phyloP scores from a whole-genome alignment of 2,888 invertebrate genomes.

The Drosophila atripex region DNA sequence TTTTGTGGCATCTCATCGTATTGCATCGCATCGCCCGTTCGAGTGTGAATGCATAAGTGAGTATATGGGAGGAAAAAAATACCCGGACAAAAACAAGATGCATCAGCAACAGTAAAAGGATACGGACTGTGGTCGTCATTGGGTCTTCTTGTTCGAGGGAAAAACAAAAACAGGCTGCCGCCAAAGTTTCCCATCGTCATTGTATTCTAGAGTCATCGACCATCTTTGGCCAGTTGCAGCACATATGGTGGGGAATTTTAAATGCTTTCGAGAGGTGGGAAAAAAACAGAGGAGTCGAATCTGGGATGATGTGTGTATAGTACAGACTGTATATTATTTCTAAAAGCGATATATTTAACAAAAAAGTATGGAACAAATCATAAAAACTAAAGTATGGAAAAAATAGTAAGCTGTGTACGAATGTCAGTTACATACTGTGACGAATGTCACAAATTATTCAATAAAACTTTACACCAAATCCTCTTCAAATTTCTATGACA shows the following conservation, averaged over 20 bases:
- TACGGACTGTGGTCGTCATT: conserved; percentile 26
- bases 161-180: conserved; percentile 48
- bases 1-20: conserved; percentile 58
- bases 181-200: conserved; percentile 35
- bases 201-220: conserved; percentile 51
- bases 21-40: conserved; percentile 64
- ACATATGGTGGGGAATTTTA: conserved; percentile 41
- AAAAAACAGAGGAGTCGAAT: neutral
- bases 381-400: neutral
- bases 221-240: conserved; percentile 54
- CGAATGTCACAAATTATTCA: neutral
- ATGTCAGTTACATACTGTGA: too few relatives aligned
- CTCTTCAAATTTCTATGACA: neutral
- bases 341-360: too few relatives aligned
- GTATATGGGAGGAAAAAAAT: conserved; percentile 34
- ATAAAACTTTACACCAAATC: neutral
- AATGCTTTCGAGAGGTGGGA: conserved; percentile 14
- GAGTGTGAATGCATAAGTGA: conserved; percentile 73
- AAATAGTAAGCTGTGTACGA: too few relatives aligned
- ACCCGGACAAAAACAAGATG: conserved; percentile 27
- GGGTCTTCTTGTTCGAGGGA: conserved; percentile 31
- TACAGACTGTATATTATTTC: neutral
- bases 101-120: conserved; percentile 11
- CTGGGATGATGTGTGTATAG: neutral
- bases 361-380: neutral